A percentile compares a stretch with the other conserved stretches of the same genome.
phyloP scores from a whole-genome alignment of 2,113 vertebrate genomes.

The Notiomystis cincta region DNA sequence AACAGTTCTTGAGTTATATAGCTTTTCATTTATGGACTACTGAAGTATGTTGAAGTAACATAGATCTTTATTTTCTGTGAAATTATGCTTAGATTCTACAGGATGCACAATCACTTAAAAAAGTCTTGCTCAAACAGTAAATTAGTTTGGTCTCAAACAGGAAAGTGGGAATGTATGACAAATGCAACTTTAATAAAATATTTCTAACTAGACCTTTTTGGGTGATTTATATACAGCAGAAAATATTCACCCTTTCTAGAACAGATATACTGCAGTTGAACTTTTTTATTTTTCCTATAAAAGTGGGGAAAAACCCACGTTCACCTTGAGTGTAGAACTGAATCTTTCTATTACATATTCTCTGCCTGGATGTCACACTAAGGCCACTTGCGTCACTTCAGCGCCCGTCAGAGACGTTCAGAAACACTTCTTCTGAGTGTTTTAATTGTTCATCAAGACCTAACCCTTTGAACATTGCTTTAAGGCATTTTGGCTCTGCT shows the following conservation, averaged over 20 bases:
- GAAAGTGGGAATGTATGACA: neutral
- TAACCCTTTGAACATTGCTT: slow-evolving; percentile 1
- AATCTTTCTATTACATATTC: neutral
- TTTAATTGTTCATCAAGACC: slow-evolving; percentile 27
- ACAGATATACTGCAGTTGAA: neutral
- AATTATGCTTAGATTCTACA: neutral
- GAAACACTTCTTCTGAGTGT: neutral
- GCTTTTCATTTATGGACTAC: neutral
- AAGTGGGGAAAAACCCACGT: neutral
- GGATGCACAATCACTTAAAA: neutral
- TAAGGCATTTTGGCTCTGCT: slow-evolving; percentile 44
- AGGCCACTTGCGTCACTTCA: slow-evolving; percentile 14
- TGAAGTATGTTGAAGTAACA: fast-evolving
- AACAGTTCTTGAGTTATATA: neutral
- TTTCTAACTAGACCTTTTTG: neutral
- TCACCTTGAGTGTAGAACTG: neutral
- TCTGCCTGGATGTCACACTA: neutral
- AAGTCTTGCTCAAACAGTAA: neutral
- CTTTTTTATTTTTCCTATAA: neutral
- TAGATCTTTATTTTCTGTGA: neutral
- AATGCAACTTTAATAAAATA: neutral
- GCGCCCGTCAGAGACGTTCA: neutral
- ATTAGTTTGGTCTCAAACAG: neutral
- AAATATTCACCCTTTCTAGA: neutral
- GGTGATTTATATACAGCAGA: neutral